These are phyloP conservation scores for Semotilus atromaculatus DNA, from an alignment of 2,797 vertebrate species.

Conservation along the genomic window DNA sequence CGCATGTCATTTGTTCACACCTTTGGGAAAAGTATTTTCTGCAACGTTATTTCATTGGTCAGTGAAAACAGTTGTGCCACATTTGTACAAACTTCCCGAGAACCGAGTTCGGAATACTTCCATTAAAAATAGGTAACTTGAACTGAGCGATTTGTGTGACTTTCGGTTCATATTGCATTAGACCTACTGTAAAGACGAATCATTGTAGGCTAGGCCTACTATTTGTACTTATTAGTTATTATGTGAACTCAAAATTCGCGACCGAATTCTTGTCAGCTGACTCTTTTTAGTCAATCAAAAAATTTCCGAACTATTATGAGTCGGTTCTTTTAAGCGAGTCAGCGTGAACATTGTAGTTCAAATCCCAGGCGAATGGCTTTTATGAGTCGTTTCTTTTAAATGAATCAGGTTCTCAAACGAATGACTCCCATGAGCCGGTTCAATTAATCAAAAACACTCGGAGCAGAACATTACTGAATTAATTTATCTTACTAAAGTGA, in stretches of 20 bases:
- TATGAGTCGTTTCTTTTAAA: not conserved
- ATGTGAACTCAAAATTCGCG: not conserved
- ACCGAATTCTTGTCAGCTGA: not conserved
- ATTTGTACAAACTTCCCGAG: not conserved
- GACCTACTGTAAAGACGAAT: not conserved
- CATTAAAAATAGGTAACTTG: too few species aligned
- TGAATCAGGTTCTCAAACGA: not conserved
- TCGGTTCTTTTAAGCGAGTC: not conserved
- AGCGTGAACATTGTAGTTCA: not conserved
- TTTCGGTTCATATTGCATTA: not conserved
- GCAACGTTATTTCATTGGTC: not conserved
- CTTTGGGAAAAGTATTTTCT: constrained; percentile 19
- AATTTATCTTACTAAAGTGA: too few species aligned
- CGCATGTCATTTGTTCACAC: constrained; percentile 64
- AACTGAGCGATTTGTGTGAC: not conserved
- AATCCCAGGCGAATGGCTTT: not conserved
- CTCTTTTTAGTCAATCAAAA: not conserved
- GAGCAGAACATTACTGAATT: not conserved
- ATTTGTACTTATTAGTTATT: not conserved
- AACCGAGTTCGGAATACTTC: not conserved
- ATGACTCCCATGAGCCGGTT: not conserved
- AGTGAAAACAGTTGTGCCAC: not conserved
- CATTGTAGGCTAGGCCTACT: not conserved
- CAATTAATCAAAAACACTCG: not conserved
- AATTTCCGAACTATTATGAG: not conserved